Base-by-base conservation (phyloP, 2,113 vertebrate genomes). In the Myrmophylax atrothorax region DNA sequence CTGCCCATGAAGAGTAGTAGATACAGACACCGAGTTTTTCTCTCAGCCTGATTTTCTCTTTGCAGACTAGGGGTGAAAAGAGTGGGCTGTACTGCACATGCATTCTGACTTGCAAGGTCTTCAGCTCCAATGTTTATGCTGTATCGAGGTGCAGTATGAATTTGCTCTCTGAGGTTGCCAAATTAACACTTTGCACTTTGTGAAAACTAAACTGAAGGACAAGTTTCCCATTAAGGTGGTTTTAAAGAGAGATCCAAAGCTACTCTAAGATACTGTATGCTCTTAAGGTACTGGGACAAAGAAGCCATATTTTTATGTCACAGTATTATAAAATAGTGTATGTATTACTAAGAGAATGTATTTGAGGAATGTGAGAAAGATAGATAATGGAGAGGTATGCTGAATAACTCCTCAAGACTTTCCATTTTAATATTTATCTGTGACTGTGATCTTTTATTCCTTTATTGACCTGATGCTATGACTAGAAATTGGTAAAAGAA, bases 11-110 rank as follows among this genome's bases (percentile, higher is more conserved):
- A 15, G 16, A 67, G 22, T 42, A 12, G 31, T 23, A 59, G n/a
- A 12, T 31, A 40, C 0, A 3, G 35, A 35, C 31, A 8, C 10
- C 0, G 2, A 64, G 24, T 49, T 68, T 14, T 8, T 31, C 24
- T 53, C 38, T 58, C 16, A 16, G 29, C 14, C 29, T 66, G 53
- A 26, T 62, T 74, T 81, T 40, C 11, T 53, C n/a, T 66, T 69
- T 58, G 38, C 49, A 62, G 49, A 12, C 6, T 7, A 6, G 10
- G 13, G 25, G 4, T 50, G 46, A 42, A 58, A 64, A 10, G n/a
- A 20, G n/a, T 8, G 28, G 28, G 38, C 64, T 62, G 47, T 35
- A 15, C 29, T 26, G 33, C 77, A 25, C 2, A 0, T 19, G 1
- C 13, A 7, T 3, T 14, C 5, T 15, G 38, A 25, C 23, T 50